Evolutionary conservation across 2,888 invertebrate genomes (phyloP).

Genomic region (Dromius quadrimaculatus): DNA sequence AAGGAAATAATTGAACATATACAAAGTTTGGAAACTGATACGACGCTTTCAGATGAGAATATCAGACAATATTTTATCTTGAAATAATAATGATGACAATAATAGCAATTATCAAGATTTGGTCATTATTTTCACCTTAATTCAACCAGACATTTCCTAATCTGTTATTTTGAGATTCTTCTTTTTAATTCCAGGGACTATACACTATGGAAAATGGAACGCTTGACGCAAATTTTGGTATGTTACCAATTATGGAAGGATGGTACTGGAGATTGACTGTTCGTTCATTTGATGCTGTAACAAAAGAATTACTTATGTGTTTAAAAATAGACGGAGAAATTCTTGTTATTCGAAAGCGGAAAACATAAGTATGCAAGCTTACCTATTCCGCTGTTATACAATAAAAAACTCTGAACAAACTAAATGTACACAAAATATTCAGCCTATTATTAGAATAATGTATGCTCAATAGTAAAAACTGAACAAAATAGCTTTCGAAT

Average conservation of each 20-base stretch:
- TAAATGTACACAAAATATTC: slow-evolving; percentile 1
- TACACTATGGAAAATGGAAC: slow-evolving; percentile 20
- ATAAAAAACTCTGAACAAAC: too few species aligned
- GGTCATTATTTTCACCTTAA: too few species aligned
- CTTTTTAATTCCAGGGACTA: background rate
- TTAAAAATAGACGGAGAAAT: slow-evolving; percentile 11
- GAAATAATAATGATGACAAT: too few species aligned
- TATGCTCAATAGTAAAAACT: background rate
- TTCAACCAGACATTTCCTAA: too few species aligned
- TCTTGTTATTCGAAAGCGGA: background rate
- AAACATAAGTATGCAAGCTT: slow-evolving; percentile 3
- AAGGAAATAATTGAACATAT: too few species aligned
- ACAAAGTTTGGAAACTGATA: too few species aligned
- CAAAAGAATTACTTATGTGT: slow-evolving; percentile 14
- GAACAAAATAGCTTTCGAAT: background rate
- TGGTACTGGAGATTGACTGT: slow-evolving; percentile 15
- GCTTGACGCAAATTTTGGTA: background rate
- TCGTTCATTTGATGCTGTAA: slow-evolving; percentile 1
- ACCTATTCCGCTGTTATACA: too few species aligned
- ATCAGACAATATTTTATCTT: too few species aligned
- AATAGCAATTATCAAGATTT: too few species aligned
- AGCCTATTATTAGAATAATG: background rate
- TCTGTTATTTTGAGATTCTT: too few species aligned
- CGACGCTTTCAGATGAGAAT: too few species aligned
- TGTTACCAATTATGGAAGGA: slow-evolving; percentile 2